Base-by-base conservation (phyloP, 1,140 invertebrate genomes). In the Drosophila elegans region DNA sequence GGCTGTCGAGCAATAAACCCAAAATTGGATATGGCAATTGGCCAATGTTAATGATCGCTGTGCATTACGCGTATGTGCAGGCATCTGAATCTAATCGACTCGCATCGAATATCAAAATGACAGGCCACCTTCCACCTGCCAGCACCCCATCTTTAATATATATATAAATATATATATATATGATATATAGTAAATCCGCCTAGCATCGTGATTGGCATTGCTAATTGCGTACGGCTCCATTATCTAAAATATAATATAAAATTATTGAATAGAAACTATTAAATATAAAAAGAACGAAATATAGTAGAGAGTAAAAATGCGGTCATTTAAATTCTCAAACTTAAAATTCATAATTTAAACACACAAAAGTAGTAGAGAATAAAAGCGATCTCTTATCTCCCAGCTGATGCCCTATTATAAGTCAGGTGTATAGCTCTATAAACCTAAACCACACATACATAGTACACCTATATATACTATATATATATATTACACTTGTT, bases 191-290 rank as follows among this genome's bases (percentile, higher is more conserved):
- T n/a, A 11, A 34, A 51, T 51, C 29, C 29, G 36, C 21, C 29
- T 49, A 46, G 45, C 63, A 52, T 52, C 64, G 61, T 66, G 66
- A 53, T 45, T 67, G 13, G 11, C 61, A 67, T 69, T 39, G 9
- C n/a, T 68, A 46, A 69, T 29, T 46, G 9, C 4, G 27, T n/a
- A n/a, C 10, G 48, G 7, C 9, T n/a, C 29, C 13, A 25, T 3
- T 27, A 13, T 27, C 2, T 3, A 11, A n/a, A 3, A 10, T 46
- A 57, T 2, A 25, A 56, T 0, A 13, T 12, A 16, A 10, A 42
- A 32, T 6, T 32, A 32, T 32, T 32, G 29, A 6, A 6, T 4
- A 32, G 29, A 32, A 32, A 6, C 5, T 32, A 32, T 32, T 32
- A 32, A 32, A 32, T 32, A 32, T 4, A 38, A 21, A 12, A n/a